Evolutionary conservation across 2,888 invertebrate species (phyloP).

Genomic region (Troglohyphantes excavatus): DNA sequence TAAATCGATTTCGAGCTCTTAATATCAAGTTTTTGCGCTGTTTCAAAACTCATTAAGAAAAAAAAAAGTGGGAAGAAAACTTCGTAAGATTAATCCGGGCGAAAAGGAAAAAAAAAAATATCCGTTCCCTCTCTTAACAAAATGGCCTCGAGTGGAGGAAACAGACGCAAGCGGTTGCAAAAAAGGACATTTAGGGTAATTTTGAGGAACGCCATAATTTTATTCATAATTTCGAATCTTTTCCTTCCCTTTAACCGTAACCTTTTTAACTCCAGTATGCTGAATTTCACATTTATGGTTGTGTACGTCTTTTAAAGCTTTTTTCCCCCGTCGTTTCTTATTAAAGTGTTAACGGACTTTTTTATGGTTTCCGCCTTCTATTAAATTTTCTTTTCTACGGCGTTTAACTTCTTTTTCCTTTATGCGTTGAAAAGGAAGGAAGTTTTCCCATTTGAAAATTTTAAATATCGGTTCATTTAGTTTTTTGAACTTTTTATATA

Average conservation of each 20-base stretch:
- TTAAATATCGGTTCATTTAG: not conserved
- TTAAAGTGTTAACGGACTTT: not conserved
- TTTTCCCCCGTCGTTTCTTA: too few relatives aligned
- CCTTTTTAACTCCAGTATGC: slow-evolving; percentile 7
- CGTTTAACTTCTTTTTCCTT: not conserved
- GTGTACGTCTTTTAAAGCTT: not conserved
- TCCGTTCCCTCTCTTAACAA: too few relatives aligned
- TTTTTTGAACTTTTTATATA: not conserved
- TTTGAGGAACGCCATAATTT: slow-evolving; percentile 41
- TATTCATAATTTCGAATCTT: slow-evolving; percentile 47
- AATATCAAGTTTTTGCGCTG: slow-evolving; percentile 33
- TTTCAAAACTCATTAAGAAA: slow-evolving; percentile 26
- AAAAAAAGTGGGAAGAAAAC: not conserved
- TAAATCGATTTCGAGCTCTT: slow-evolving; percentile 5
- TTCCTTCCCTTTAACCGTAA: not conserved
- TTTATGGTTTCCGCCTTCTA: not conserved
- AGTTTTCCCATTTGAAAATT: not conserved
- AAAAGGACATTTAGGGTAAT: not conserved
- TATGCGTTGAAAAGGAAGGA: not conserved
- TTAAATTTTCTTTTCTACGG: not conserved
- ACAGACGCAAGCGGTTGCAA: too few relatives aligned
- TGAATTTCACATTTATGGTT: slow-evolving; percentile 31
- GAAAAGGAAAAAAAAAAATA: not conserved
- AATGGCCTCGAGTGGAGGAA: too few relatives aligned
- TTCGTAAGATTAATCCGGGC: slow-evolving; percentile 10